Conservation (phyloP, 2,113 vertebrate genomes). For the Pongo pygmaeus region DNA sequence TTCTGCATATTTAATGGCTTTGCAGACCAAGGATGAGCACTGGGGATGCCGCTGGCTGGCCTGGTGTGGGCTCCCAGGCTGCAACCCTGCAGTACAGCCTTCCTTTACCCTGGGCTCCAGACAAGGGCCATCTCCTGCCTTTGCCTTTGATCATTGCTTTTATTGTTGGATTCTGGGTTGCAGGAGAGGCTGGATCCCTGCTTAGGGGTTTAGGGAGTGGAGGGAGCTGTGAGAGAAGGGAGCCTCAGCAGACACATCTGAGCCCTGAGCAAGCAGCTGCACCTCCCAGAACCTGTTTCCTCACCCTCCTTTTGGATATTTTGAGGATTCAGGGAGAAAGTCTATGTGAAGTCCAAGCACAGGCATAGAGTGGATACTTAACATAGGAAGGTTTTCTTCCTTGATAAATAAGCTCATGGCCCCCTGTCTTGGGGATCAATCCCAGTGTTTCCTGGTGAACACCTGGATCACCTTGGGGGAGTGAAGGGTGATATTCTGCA, state of each 20-base stretch:
- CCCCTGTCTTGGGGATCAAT: background rate
- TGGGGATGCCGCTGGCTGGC: background rate
- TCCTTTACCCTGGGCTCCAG: background rate
- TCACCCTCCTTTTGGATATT: background rate
- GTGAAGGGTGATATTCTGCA: background rate
- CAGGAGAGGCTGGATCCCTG: background rate
- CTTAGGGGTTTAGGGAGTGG: background rate
- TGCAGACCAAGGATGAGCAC: constrained; percentile 22
- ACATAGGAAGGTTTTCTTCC: background rate
- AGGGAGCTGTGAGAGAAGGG: background rate
- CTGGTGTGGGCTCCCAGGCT: background rate
- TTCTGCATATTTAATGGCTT: constrained; percentile 76
- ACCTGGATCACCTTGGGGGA: background rate
- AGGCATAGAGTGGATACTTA: background rate
- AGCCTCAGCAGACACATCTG: background rate
- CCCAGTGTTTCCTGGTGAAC: background rate
- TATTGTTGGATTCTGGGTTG: background rate
- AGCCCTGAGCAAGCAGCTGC: background rate
- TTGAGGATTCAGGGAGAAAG: background rate
- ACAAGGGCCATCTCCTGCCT: background rate
- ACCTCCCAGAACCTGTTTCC: background rate
- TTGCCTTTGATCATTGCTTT: constrained; percentile 20
- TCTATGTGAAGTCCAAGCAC: background rate
- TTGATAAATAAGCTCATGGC: background rate
- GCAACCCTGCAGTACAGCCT: background rate